Base-by-base conservation (phyloP, 2,888 invertebrate species). In the Ceramica pisi region DNA sequence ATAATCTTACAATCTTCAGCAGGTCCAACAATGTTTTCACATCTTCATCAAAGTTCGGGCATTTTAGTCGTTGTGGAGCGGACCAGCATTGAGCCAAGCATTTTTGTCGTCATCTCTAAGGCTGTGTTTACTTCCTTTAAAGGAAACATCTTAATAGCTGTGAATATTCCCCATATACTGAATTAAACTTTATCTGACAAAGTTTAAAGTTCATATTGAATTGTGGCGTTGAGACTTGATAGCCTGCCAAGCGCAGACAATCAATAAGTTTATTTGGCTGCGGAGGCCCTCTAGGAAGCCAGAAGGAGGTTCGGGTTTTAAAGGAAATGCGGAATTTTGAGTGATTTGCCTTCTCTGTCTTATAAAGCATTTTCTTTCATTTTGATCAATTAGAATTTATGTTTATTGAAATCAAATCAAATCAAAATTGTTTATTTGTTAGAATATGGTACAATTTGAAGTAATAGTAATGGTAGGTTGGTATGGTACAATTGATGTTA, bases 221-320 rank as follows among this genome's bases (percentile, higher is more conserved):
- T 46, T 60, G 62, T n/a, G 26, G 16, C 44, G 23, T 26, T 31
- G 10, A 21, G 48, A 68, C 65, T 88, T 88, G 88, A 87, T 82
- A 70, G 64, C 68, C 50, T 78, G 88, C 88, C 89, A 89, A 88
- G 84, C 67, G 61, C 61, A 68, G 60, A 67, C 70, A 88, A 89
- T 89, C 89, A 81, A 89, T 88, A 88, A 78, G 68, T 79, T 81
- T 83, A 80, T 84, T 85, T 81, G 80, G 80, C 83, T 78, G 68
- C 59, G 64, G 71, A 76, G 80, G 72, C 74, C 79, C 77, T 75
- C 63, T 72, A 76, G 26, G 63, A 80, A 84, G 80, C 71, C 81
- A 82, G 67, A 64, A 72, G 72, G 66, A 72, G 71, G 67, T 73
- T 57, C 55, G 44, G 16, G 44, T 57, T 75, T 61, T 60, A 41